Evolutionary conservation across 1,140 invertebrate genomes (phyloP).

Genomic region (Matsumurasca onukii): DNA sequence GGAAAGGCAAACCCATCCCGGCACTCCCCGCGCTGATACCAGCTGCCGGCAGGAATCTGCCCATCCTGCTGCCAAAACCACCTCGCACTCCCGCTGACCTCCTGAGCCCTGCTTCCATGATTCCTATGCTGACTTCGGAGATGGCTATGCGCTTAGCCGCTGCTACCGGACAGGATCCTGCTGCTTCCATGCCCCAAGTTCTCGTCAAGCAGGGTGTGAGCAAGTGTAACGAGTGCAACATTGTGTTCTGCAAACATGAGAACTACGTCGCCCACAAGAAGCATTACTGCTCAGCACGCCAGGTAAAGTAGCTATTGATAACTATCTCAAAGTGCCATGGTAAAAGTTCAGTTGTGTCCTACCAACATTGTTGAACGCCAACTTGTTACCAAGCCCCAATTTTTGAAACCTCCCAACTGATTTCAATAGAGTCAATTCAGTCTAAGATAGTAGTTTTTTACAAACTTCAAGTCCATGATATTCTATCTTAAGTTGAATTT

Average conservation of each 20-base stretch:
- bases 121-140: conserved; percentile 42
- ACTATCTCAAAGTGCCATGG: no score
- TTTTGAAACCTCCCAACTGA: no score
- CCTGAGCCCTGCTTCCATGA: conserved; percentile 34
- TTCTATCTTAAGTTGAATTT: no score
- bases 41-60: conserved; percentile 30
- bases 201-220: conserved; percentile 81
- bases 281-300: conserved; percentile 86
- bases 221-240: conserved; percentile 95
- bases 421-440: no score
- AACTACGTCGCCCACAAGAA: conserved; percentile 93
- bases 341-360: no score
- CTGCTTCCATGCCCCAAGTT: conserved; percentile 59
- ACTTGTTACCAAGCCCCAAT: no score
- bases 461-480: no score
- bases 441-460: no score
- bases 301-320: no score
- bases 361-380: no score
- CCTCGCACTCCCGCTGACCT: conserved; percentile 34
- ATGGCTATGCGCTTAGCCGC: conserved; percentile 47
- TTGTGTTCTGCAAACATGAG: conserved; percentile 95
- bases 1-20: conserved; percentile 32
- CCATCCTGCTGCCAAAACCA: conserved; percentile 39
- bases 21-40: conserved; percentile 31
- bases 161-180: conserved; percentile 48